Percentiles rank a stretch among this genome's conserved stretches.
Conservation (phyloP, 2,113 vertebrate genomes). For the Nycticorax nycticorax region DNA sequence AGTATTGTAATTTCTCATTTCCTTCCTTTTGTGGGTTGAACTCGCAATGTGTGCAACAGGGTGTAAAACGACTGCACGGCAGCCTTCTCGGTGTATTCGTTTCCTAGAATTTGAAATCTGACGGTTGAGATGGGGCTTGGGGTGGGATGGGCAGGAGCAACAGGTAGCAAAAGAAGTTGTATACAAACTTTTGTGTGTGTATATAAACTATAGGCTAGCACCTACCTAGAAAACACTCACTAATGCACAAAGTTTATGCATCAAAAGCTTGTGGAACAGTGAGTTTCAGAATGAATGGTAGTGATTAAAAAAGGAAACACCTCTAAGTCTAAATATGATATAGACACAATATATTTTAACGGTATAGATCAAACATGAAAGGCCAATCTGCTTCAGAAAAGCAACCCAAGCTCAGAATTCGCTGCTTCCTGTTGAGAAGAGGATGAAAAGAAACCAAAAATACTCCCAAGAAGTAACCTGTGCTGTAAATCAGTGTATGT, state of each 20-base stretch:
- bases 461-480: not conserved
- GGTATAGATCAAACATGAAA: not conserved
- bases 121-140: not conserved
- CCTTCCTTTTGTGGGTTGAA: conserved; percentile 28
- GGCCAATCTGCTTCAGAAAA: not conserved
- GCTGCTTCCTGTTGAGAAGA: not conserved
- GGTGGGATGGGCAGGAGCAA: not conserved
- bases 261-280: not conserved
- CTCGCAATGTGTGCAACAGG: not conserved
- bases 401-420: not conserved
- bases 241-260: not conserved
- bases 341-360: not conserved
- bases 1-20: not conserved
- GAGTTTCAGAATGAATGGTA: not conserved
- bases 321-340: not conserved
- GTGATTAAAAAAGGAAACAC: not conserved
- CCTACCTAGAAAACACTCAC: not conserved
- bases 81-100: not conserved
- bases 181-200: not conserved
- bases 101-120: not conserved
- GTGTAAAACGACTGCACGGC: not conserved
- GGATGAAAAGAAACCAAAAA: not conserved
- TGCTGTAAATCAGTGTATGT: not conserved
- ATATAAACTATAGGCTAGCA: not conserved
- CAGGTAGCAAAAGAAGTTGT: not conserved